Conservation (phyloP, 2,888 invertebrate species). For the Mylabris sibirica region DNA sequence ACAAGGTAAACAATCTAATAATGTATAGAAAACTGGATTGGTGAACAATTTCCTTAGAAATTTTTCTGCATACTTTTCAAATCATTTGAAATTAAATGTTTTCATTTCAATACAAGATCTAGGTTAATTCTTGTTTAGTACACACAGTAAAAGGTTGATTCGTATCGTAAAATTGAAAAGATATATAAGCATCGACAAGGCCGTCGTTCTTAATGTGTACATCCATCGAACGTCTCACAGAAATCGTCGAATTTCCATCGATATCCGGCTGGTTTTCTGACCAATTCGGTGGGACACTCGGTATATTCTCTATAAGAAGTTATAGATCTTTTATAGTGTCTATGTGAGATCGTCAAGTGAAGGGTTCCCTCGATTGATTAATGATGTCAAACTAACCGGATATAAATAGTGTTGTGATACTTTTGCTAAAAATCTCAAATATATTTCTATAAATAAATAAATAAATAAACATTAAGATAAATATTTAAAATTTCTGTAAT, state of each 20-base stretch:
- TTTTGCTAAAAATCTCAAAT: conserved; percentile 29
- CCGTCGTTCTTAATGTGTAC: too few species aligned
- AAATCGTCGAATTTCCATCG: background rate
- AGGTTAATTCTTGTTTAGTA: conserved; percentile 5
- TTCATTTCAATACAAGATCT: conserved; percentile 1
- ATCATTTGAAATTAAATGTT: background rate
- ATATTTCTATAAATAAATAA: conserved; percentile 7
- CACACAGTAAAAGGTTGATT: conserved; percentile 11
- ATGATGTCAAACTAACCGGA: conserved; percentile 39
- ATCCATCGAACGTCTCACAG: background rate
- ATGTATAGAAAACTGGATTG: conserved; percentile 2
- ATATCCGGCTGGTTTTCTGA: background rate
- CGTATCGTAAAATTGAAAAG: conserved; percentile 21
- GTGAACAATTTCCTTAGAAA: conserved; percentile 20
- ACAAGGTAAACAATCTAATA: conserved; percentile 15
- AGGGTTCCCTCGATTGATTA: conserved; percentile 41
- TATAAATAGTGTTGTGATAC: conserved; percentile 31
- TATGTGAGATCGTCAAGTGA: conserved; percentile 38
- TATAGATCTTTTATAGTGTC: conserved; percentile 22
- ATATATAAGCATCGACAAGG: conserved; percentile 19
- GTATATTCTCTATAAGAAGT: conserved; percentile 7
- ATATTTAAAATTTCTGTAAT: background rate
- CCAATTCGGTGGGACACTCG: too few species aligned
- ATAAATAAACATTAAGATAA: background rate
- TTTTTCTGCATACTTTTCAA: background rate